phyloP scores from a whole-genome alignment of 2,888 invertebrate species.

The Pandemis heparana region DNA sequence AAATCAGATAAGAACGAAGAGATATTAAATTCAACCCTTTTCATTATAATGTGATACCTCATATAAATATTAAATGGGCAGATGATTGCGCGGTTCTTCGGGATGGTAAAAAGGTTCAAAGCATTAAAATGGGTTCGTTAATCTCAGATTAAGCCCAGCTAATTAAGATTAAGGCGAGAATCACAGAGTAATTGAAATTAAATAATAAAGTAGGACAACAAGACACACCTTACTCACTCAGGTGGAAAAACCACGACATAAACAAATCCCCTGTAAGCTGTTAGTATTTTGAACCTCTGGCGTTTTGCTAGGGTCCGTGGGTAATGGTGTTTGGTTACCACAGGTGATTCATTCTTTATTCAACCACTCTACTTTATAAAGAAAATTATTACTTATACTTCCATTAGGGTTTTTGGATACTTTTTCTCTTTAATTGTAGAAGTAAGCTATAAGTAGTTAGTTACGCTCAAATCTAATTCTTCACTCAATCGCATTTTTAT shows the following conservation, averaged over 20 bases:
- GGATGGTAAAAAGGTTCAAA: constrained; percentile 54
- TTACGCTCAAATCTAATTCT: no score
- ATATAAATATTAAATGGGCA: constrained; percentile 67
- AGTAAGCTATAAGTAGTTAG: no score
- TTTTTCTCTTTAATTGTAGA: no score
- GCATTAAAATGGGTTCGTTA: constrained; percentile 61
- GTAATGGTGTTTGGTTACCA: no score
- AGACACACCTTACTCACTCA: not conserved
- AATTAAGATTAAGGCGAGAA: constrained; percentile 53
- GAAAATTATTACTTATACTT: no score
- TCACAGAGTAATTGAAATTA: constrained; percentile 20
- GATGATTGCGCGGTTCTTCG: constrained; percentile 62
- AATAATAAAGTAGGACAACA: not conserved
- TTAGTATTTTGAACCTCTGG: no score
- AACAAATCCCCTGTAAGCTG: not conserved
- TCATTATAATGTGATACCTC: constrained; percentile 54
- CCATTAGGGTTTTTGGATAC: no score
- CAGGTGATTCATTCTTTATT: no score
- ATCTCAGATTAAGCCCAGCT: constrained; percentile 55
- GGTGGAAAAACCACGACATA: not conserved
- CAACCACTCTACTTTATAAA: no score
- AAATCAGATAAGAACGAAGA: constrained; percentile 53
- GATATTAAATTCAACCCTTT: constrained; percentile 59
- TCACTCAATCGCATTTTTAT: no score
- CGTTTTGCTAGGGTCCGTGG: no score